Conservation (phyloP, 1,140 invertebrate genomes). For the Lasioglossum albipes region DNA sequence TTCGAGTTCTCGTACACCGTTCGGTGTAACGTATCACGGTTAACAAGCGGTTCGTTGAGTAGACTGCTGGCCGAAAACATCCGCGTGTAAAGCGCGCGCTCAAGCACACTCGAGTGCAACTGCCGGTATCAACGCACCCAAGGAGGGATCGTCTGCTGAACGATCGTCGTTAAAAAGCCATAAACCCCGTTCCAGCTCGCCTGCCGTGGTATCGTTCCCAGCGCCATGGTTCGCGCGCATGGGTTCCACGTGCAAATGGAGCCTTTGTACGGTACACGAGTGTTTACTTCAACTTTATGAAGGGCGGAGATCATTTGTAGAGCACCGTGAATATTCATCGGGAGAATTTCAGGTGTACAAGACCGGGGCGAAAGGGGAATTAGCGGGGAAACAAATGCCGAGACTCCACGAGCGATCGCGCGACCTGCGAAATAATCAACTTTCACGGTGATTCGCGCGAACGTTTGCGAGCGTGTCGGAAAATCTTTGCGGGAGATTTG, state of each 20-base stretch:
- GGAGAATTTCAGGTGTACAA: neutral
- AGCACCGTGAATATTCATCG: neutral
- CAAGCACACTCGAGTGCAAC: neutral
- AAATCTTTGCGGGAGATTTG: no score
- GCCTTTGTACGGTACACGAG: neutral
- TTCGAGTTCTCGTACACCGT: no score
- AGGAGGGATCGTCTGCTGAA: constrained; percentile 53
- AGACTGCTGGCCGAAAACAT: neutral
- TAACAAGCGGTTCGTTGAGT: constrained; percentile 3
- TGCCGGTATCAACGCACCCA: neutral
- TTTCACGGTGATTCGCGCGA: no score
- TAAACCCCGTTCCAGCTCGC: constrained; percentile 39
- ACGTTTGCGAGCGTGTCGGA: no score
- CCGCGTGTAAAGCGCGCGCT: neutral
- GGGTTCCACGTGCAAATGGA: neutral
- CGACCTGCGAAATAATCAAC: no score
- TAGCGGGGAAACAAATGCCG: no score
- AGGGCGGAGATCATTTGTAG: neutral
- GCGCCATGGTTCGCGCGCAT: neutral
- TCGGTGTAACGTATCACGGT: neutral
- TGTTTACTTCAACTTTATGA: neutral
- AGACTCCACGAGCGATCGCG: no score
- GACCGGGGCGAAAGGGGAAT: neutral
- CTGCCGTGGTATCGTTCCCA: neutral
- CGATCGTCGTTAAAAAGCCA: constrained; percentile 59